Conservation (phyloP, 2,888 invertebrate species). For the Leptopilina drosophilae region DNA sequence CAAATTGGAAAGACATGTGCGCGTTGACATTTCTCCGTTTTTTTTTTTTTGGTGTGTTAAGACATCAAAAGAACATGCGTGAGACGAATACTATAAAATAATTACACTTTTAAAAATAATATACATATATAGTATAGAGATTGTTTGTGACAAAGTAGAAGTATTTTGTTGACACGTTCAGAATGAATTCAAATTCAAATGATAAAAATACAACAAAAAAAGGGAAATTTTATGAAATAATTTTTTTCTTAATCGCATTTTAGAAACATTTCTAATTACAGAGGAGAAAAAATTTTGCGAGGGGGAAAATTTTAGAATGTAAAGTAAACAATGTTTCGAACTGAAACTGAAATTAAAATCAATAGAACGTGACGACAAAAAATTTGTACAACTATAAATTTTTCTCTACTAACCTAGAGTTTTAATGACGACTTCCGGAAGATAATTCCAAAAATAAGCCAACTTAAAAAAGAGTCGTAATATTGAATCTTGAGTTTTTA, state of each 20-base stretch:
- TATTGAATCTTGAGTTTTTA: constrained; percentile 57
- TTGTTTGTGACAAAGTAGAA: constrained; percentile 38
- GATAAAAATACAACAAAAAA: not conserved
- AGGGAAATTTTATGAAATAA: not conserved
- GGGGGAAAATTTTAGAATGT: no score
- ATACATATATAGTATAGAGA: constrained; percentile 48
- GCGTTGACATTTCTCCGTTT: constrained; percentile 61
- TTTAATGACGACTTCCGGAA: constrained; percentile 59
- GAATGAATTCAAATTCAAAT: not conserved
- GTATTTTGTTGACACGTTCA: constrained; percentile 56
- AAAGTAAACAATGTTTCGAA: no score
- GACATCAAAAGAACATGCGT: constrained; percentile 66
- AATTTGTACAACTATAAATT: not conserved
- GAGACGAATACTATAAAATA: constrained; percentile 62
- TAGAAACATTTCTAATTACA: not conserved
- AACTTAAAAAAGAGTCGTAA: constrained; percentile 43
- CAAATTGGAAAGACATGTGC: constrained; percentile 74
- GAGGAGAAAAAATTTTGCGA: no score
- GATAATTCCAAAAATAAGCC: constrained; percentile 57
- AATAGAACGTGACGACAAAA: constrained; percentile 7
- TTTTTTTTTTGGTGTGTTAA: constrained; percentile 57
- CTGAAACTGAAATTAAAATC: no score
- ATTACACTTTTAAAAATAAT: no score
- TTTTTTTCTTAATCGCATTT: not conserved
- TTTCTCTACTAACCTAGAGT: constrained; percentile 66